Base-by-base conservation (phyloP, 1,140 invertebrate genomes). In the Bombus waltoni region DNA sequence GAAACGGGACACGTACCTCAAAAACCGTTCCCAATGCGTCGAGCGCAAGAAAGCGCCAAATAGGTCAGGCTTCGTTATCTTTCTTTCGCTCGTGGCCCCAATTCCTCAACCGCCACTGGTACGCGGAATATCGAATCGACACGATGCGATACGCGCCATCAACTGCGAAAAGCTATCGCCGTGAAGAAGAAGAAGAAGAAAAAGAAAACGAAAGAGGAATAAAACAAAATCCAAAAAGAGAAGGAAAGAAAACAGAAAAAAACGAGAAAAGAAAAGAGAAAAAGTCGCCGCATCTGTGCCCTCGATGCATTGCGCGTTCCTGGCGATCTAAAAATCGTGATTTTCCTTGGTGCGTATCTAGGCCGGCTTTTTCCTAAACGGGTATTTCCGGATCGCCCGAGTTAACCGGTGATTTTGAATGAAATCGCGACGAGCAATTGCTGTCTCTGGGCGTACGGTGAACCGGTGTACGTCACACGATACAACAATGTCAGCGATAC, bases 401-500 rank as follows among this genome's bases (percentile, higher is more conserved):
- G 18, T 59, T 42, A 22, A 28, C n/a, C 32, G 35, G 3, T 3
- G 40, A 47, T 68, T 79, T 79, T 28, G 25, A 68, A 47, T 32
- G 62, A 79, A 79, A 68, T 68, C 62, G 6, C 32, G 42, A 68
- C 18, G 66, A 68, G 66, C 10, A 35, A 65, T 32, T 15, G 5
- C 13, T 44, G 32, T 15, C 62, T 44, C 22, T 65, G 42, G 35
- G 5, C 6, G 57, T 65, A 40, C 22, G 40, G 9, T n/a, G 28
- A 65, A 78, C 5, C 57, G 35, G 22, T n/a, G 47, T 32, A 53
- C 32, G 35, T 59, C 40, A 75, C n/a, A 4, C 72, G 71, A 35
- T 35, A 42, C 71, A 77, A 77, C 71, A 77, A 77, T 77, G 74
- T 83, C 44, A 42, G 73, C 62, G 32, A 77, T 70, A 70, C 32